Conservation (phyloP, 2,797 vertebrate genomes). For the Pantherophis vulpinus region DNA sequence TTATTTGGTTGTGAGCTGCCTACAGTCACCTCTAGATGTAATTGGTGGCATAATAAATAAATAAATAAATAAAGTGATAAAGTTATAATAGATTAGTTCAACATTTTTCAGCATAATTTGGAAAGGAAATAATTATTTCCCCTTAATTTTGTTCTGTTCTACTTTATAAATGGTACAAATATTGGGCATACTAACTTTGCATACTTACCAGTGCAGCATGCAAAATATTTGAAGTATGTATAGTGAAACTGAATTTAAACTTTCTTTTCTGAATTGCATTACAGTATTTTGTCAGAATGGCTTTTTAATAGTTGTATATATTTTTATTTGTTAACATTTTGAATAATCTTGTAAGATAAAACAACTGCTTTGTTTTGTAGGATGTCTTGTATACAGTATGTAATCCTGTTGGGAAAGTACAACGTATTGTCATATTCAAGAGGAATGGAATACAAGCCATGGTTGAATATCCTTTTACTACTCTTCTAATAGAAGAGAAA, state of each 20-base stretch:
- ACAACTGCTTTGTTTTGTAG: conserved; percentile 65
- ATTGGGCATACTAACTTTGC: not conserved
- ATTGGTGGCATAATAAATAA: not conserved
- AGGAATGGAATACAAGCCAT: conserved; percentile 97
- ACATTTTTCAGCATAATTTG: not conserved
- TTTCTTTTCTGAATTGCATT: not conserved
- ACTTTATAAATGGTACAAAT: not conserved
- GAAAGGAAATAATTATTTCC: not conserved
- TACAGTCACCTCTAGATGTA: not conserved
- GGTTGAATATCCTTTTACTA: conserved; percentile 93
- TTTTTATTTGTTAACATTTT: conserved; percentile 10
- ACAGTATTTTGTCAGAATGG: not conserved
- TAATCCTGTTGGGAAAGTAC: conserved; percentile 93
- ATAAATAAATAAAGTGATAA: not conserved
- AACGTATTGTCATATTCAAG: conserved; percentile 97
- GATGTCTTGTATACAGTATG: conserved; percentile 96
- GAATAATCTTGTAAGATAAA: not conserved
- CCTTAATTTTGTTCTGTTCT: not conserved
- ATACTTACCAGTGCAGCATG: not conserved
- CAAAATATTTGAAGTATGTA: not conserved
- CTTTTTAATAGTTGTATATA: not conserved
- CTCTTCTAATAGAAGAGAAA: not conserved
- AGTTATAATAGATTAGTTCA: not conserved
- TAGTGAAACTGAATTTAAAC: not conserved
- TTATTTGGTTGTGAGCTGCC: not conserved